Conservation (phyloP, 2,888 invertebrate genomes). For the Bruchidius siliquastri region DNA sequence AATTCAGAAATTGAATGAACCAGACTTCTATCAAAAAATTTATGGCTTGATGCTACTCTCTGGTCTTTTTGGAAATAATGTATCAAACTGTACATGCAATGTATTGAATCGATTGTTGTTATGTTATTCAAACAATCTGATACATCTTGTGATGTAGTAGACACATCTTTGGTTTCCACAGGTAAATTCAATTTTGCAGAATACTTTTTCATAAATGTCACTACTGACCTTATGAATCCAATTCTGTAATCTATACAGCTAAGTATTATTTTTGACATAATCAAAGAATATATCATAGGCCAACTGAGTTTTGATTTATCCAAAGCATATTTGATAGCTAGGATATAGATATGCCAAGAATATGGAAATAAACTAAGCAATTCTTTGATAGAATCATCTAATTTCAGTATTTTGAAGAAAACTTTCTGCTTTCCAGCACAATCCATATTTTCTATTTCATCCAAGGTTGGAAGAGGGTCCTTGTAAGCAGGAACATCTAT, state of each 20-base stretch:
- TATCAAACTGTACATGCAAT: slow-evolving; percentile 56
- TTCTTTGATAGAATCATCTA: slow-evolving; percentile 40
- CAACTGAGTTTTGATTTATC: slow-evolving; percentile 42
- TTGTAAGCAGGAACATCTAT: slow-evolving; percentile 19
- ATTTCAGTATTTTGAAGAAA: slow-evolving; percentile 30
- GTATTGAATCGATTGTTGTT: slow-evolving; percentile 54
- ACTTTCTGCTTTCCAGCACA: slow-evolving; percentile 33
- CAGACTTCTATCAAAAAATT: slow-evolving; percentile 53
- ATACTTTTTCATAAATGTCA: slow-evolving; percentile 20
- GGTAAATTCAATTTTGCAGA: slow-evolving; percentile 1
- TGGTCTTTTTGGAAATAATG: slow-evolving; percentile 57
- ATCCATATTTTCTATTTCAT: slow-evolving; percentile 36
- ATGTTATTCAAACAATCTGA: slow-evolving; percentile 51
- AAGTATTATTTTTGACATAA: slow-evolving; percentile 56
- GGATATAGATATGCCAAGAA: slow-evolving; percentile 57
- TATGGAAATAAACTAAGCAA: slow-evolving; percentile 50
- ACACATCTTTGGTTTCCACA: neutral
- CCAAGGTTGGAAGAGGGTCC: slow-evolving; percentile 38
- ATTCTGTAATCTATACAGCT: slow-evolving; percentile 56
- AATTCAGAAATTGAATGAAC: slow-evolving; percentile 64
- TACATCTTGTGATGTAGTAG: slow-evolving; percentile 21
- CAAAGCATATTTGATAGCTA: slow-evolving; percentile 57
- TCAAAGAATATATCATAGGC: slow-evolving; percentile 54
- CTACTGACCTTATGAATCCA: slow-evolving; percentile 51
- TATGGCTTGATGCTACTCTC: slow-evolving; percentile 51